Evolutionary conservation across 1,140 invertebrate genomes (phyloP).

Genomic region (Hylaeus volcanicus): DNA sequence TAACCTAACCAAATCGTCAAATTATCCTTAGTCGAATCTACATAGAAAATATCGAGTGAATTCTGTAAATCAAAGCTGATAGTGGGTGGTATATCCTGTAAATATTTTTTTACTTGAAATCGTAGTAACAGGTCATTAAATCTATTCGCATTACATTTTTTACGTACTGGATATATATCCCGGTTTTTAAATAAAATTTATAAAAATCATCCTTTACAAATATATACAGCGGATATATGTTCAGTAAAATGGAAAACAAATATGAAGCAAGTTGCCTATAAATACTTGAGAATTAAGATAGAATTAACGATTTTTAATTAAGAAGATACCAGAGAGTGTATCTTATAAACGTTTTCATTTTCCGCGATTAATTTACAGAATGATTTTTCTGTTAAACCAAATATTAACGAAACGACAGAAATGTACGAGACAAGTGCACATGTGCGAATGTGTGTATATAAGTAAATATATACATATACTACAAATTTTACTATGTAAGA

Average conservation of each 20-base stretch:
- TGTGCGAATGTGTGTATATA: conserved; percentile 52
- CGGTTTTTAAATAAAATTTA: conserved; percentile 1
- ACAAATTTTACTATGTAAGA: conserved; percentile 70
- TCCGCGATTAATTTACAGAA: conserved; percentile 22
- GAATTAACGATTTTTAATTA: conserved; percentile 12
- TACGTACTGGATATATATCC: conserved; percentile 42
- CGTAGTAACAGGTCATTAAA: conserved; percentile 27
- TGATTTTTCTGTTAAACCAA: conserved; percentile 43
- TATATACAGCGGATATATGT: conserved; percentile 32
- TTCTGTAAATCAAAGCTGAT: conserved; percentile 37
- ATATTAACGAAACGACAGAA: conserved; percentile 26
- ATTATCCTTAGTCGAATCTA: background rate
- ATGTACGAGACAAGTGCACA: conserved; percentile 35
- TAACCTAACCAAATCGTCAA: background rate
- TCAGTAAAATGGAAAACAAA: conserved; percentile 21
- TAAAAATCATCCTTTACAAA: conserved; percentile 3
- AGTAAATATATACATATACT: conserved; percentile 61
- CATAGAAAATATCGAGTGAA: conserved; percentile 1
- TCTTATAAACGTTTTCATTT: conserved; percentile 12
- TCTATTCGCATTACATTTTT: conserved; percentile 30
- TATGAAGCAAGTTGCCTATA: conserved; percentile 39
- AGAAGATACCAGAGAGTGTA: conserved; percentile 11
- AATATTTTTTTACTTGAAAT: conserved; percentile 52
- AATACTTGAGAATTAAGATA: conserved; percentile 28
- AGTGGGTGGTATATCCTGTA: conserved; percentile 43